Evolutionary conservation across 2,888 invertebrate species (phyloP).

Genomic region (Bruchidius siliquastri): DNA sequence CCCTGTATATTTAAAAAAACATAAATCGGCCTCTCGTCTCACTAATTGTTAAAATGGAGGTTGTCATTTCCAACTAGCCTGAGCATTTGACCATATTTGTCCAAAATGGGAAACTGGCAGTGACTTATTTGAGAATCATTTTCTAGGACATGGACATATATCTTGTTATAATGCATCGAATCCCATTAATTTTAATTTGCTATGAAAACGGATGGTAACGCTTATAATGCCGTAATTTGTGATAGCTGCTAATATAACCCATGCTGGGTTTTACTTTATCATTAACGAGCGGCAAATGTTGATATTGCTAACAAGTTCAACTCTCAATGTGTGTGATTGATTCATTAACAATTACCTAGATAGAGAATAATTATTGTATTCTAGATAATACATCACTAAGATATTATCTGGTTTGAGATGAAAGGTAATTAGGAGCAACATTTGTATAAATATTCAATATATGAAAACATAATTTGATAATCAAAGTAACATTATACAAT

Average conservation of each 20-base stretch:
- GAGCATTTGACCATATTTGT: background rate
- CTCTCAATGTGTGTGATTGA: background rate
- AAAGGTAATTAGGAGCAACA: background rate
- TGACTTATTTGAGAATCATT: background rate
- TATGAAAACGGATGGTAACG: background rate
- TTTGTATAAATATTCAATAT: background rate
- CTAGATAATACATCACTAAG: background rate
- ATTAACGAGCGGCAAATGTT: background rate
- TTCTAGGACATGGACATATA: background rate
- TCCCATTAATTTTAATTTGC: background rate
- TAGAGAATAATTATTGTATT: background rate
- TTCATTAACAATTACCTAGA: background rate
- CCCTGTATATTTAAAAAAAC: background rate
- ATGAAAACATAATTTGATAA: no score
- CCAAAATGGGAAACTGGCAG: background rate
- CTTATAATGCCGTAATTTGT: background rate
- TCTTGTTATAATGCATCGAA: background rate
- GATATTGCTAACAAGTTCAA: background rate
- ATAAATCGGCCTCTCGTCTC: constrained; percentile 1
- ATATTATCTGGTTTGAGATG: background rate
- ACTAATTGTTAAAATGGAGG: constrained; percentile 19
- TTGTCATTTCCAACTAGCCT: constrained; percentile 12
- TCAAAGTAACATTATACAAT: no score
- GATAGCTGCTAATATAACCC: background rate
- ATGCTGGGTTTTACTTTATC: background rate